A percentile compares a stretch with the other conserved stretches of the same genome.
Conservation (phyloP, 2,113 vertebrate species). For the Phocoena sinus region DNA sequence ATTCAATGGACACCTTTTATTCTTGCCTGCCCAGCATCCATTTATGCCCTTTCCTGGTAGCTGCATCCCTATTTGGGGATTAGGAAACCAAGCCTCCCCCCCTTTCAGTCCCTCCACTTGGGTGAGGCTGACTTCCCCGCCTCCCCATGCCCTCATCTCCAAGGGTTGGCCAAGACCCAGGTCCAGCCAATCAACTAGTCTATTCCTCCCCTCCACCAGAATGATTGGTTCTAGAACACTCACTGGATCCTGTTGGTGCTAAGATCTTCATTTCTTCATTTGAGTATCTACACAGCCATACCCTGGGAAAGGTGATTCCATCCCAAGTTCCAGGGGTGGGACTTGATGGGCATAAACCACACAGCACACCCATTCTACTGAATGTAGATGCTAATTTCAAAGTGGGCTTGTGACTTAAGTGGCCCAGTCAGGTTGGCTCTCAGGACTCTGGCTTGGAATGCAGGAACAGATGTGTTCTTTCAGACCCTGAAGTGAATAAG, state of each 20-base stretch:
- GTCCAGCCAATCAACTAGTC: background rate
- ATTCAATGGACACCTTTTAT: background rate
- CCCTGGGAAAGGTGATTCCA: background rate
- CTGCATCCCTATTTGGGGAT: background rate
- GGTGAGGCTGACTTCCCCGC: background rate
- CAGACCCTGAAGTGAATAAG: background rate
- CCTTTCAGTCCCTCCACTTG: background rate
- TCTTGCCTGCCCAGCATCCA: background rate
- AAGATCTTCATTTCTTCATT: background rate
- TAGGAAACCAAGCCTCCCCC: background rate
- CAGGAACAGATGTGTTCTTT: background rate
- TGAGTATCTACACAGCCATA: background rate
- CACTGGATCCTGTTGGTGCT: background rate
- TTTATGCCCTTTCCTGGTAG: background rate
- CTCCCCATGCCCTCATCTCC: background rate
- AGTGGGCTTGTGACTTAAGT: background rate
- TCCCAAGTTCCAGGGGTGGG: background rate
- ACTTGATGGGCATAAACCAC: background rate
- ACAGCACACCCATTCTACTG: background rate
- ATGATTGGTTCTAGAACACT: background rate
- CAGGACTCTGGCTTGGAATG: background rate
- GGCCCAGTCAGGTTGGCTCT: background rate
- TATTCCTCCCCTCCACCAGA: background rate
- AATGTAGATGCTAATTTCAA: background rate
- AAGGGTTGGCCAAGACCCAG: background rate